Conservation (phyloP, 2,797 vertebrate genomes). For the Enteromius trimaculatus region DNA sequence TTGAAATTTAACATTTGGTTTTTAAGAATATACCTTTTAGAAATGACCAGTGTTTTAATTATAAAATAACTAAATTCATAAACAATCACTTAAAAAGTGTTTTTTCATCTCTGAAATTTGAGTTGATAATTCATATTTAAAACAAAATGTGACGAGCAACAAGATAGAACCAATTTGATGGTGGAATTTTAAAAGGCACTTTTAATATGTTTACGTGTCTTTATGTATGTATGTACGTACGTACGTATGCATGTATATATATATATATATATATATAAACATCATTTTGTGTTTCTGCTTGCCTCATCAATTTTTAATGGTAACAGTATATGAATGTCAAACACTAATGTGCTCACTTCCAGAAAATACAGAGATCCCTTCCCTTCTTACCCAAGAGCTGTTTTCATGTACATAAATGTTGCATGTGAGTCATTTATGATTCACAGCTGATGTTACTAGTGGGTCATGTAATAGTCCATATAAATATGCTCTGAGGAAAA, state of each 20-base stretch:
- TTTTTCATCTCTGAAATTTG: background rate
- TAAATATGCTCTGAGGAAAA: conserved; percentile 1
- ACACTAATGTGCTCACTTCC: background rate
- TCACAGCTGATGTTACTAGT: background rate
- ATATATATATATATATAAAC: background rate
- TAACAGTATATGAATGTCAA: background rate
- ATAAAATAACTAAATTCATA: background rate
- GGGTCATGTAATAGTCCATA: background rate
- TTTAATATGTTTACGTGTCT: background rate
- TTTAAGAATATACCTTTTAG: background rate
- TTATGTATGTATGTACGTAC: background rate
- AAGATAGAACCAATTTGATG: background rate
- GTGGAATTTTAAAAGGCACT: background rate
- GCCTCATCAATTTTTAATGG: no score
- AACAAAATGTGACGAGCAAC: background rate
- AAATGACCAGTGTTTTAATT: background rate
- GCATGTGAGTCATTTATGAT: background rate
- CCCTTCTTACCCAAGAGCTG: conserved; percentile 5
- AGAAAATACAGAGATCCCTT: background rate
- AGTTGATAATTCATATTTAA: background rate
- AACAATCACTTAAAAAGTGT: background rate
- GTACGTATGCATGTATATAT: background rate
- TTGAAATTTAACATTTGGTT: background rate
- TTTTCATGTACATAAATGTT: background rate
- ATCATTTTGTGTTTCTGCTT: background rate